These are phyloP conservation scores for Xiphophorus birchmanni DNA, from an alignment of 2,797 vertebrate species.

Conservation along the genomic window DNA sequence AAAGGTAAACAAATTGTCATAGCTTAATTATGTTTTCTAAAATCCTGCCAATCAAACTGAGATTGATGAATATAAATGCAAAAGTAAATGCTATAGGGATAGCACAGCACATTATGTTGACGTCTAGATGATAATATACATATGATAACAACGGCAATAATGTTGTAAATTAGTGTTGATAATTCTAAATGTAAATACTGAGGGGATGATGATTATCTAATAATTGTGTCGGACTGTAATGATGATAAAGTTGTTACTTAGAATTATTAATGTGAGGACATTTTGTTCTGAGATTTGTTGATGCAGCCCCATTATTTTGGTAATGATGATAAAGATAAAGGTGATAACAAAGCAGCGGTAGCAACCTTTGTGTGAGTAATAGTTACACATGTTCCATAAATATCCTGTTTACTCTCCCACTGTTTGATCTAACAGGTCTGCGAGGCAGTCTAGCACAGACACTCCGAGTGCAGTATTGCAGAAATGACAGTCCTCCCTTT, in stretches of 20 bases:
- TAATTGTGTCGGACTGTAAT: background rate
- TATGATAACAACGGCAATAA: background rate
- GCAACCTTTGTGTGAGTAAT: constrained; percentile 9
- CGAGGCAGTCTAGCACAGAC: constrained; percentile 32
- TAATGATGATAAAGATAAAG: constrained; percentile 17
- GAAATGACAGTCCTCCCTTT: constrained; percentile 71
- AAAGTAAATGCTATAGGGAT: too few species aligned
- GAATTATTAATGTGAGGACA: constrained; percentile 7
- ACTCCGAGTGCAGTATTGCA: constrained; percentile 28
- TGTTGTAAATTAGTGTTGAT: constrained; percentile 11
- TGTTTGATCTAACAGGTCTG: constrained; percentile 48
- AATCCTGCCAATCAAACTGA: background rate
- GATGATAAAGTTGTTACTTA: constrained; percentile 8
- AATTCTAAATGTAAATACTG: background rate
- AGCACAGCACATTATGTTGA: background rate
- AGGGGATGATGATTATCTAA: background rate
- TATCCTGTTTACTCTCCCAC: constrained; percentile 22
- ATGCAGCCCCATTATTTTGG: constrained; percentile 2
- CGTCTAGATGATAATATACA: background rate
- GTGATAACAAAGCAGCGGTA: constrained; percentile 4
- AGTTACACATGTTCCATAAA: constrained; percentile 22
- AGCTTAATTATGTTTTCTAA: background rate
- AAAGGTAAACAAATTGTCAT: background rate
- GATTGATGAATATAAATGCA: background rate
- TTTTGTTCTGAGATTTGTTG: constrained; percentile 9